Conservation (phyloP, 2,888 invertebrate genomes). For the Tortrix viridana region DNA sequence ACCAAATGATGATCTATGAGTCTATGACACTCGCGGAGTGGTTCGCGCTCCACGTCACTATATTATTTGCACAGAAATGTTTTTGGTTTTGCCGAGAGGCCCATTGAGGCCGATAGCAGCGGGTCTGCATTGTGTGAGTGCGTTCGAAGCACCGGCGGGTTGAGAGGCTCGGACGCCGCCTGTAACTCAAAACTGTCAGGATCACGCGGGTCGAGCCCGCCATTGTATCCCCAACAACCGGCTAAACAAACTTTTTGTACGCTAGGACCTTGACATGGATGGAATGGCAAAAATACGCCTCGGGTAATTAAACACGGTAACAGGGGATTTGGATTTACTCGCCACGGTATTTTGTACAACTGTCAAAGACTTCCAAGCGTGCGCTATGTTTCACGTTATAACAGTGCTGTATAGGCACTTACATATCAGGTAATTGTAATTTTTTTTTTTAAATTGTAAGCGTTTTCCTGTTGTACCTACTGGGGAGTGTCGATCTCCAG, state of each 20-base stretch:
- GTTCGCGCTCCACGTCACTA: constrained; percentile 5
- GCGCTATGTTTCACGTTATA: too few relatives aligned
- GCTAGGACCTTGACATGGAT: constrained; percentile 34
- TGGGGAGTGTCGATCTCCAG: too few relatives aligned
- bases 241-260: constrained; percentile 39
- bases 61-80: constrained; percentile 28
- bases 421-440: too few relatives aligned
- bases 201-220: constrained; percentile 50
- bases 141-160: constrained; percentile 18
- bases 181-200: constrained; percentile 64
- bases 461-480: too few relatives aligned
- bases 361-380: too few relatives aligned
- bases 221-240: constrained; percentile 36
- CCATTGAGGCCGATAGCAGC: constrained; percentile 21
- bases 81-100: constrained; percentile 19
- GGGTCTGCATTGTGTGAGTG: constrained; percentile 26
- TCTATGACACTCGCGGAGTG: constrained; percentile 13
- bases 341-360: too few relatives aligned
- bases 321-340: not conserved
- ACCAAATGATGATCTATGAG: constrained; percentile 13
- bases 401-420: too few relatives aligned
- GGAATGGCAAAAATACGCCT: constrained; percentile 29
- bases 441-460: too few relatives aligned
- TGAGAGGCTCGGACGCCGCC: constrained; percentile 28
- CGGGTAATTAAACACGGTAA: constrained; percentile 20